Conservation (phyloP, 2,113 vertebrate genomes). For the Entomyzon cyanotis region DNA sequence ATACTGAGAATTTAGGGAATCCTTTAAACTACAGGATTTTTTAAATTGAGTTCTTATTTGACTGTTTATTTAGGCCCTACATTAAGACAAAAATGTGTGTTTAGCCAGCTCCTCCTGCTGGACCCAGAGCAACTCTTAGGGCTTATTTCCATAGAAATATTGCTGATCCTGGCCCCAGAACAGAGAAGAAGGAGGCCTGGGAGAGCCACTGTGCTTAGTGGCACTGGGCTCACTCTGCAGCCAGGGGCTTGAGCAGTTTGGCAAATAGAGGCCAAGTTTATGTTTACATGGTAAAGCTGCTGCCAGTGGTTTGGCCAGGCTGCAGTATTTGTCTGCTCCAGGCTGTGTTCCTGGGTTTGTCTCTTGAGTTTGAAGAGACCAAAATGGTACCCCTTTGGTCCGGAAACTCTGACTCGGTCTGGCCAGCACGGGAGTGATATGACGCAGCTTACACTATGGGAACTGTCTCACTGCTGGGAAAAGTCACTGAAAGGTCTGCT, state of each 20-base stretch:
- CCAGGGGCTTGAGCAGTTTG: background rate
- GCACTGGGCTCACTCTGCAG: background rate
- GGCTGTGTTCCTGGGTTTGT: background rate
- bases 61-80: conserved; percentile 53
- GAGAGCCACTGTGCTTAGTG: background rate
- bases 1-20: conserved; percentile 46
- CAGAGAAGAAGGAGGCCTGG: background rate
- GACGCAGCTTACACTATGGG: background rate
- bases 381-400: conserved; percentile 17
- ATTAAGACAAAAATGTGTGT: conserved; percentile 40
- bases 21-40: conserved; percentile 39
- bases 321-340: background rate
- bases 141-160: conserved; percentile 22
- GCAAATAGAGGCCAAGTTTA: background rate
- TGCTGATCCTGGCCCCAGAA: conserved; percentile 52
- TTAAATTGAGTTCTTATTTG: conserved; percentile 25
- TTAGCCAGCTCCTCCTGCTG: conserved; percentile 67
- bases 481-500: conserved; percentile 11
- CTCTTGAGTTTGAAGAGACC: conserved; percentile 1
- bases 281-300: background rate
- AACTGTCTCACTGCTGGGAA: conserved; percentile 20
- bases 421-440: fast-evolving
- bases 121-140: conserved; percentile 32
- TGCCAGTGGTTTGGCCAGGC: conserved; percentile 25
- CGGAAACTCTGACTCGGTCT: background rate